Evolutionary conservation across 2,888 invertebrate genomes (phyloP), one percentile per base, ranked within the genome.

Genomic region (Drepanosiphum platanoidis): DNA sequence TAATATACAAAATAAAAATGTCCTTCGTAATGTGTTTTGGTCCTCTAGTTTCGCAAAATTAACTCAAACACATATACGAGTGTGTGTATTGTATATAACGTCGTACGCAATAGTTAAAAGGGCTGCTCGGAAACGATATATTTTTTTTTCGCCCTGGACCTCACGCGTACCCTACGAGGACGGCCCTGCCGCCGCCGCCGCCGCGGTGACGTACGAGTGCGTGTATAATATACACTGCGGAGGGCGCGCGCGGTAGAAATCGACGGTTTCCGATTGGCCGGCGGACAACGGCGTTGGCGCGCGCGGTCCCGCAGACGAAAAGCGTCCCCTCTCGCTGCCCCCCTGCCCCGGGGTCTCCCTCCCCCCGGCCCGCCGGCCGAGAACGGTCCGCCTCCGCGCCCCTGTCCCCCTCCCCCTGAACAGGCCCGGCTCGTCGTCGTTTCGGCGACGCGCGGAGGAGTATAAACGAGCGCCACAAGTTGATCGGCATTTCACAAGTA

Each of bases 381-480:
- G 68, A 30, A 27, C 70, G 71, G 11, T 39, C 71, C 52, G 22
- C n/a, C n/a, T n/a, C n/a, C n/a, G n/a, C n/a, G 30, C 58, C 81
- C 34, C 46, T n/a, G n/a, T 66, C 30, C 64, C 68, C 34, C 34
- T 5, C 64, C 30, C 64, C 27, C 30, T 18, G 27, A 34, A 52
- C 9, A 27, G 30, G 34, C 52, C 46, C 18, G 34, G 27, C 52
- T 15, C 46, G n/a, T n/a, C n/a, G n/a, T 34, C 32, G 64, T 82
- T 72, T 42, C 72, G 66, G n/a, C 83, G 77, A n/a, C 68, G 74
- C 42, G 84, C 64, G 75, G 46, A 84, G 75, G 46, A 84, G 46
- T 84, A 84, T 84, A 84, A 84, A 84, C 84, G 84, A 84, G 77
- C 84, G 84, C 84, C 77, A 84, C 84, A 84, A 84, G 84, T 84